Conservation (phyloP, 2,797 vertebrate genomes). For the Brachyalestes nurse region DNA sequence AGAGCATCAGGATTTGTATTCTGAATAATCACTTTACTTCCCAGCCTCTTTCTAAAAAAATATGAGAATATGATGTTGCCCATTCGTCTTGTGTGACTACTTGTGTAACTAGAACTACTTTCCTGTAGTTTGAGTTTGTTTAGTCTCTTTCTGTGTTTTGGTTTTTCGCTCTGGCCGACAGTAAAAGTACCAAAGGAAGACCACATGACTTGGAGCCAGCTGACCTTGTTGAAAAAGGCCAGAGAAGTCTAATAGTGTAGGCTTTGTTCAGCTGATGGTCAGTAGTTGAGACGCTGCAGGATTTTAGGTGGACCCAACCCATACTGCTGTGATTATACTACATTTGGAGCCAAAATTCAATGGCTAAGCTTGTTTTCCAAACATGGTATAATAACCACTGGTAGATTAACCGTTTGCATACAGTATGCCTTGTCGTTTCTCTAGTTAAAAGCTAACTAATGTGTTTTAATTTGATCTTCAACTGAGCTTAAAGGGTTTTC, state of each 20-base stretch:
- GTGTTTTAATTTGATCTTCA: conserved; percentile 28
- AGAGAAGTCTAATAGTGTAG: neutral
- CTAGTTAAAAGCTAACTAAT: conserved; percentile 30
- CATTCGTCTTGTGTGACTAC: conserved; percentile 36
- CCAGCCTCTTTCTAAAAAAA: neutral
- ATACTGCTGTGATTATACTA: neutral
- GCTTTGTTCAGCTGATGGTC: conserved; percentile 9
- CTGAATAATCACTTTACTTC: conserved; percentile 20
- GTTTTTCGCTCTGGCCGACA: conserved; percentile 24
- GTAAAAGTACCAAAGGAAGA: conserved; percentile 17
- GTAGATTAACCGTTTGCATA: conserved; percentile 34
- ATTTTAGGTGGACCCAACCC: conserved; percentile 20
- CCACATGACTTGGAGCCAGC: neutral
- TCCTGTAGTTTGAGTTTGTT: conserved; percentile 59
- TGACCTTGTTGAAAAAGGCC: conserved; percentile 16
- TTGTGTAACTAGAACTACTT: neutral
- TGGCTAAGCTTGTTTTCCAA: conserved; percentile 49
- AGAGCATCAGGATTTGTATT: conserved; percentile 9
- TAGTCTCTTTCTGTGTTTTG: conserved; percentile 51
- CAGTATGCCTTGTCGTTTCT: conserved; percentile 8
- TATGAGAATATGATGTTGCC: conserved; percentile 27
- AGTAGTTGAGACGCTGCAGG: conserved; percentile 21
- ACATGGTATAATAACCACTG: conserved; percentile 47
- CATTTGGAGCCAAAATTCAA: conserved; percentile 22
- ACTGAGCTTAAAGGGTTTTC: conserved; percentile 35